Base-by-base conservation (phyloP, 2,888 invertebrate species). In the Pherbina coryleti region DNA sequence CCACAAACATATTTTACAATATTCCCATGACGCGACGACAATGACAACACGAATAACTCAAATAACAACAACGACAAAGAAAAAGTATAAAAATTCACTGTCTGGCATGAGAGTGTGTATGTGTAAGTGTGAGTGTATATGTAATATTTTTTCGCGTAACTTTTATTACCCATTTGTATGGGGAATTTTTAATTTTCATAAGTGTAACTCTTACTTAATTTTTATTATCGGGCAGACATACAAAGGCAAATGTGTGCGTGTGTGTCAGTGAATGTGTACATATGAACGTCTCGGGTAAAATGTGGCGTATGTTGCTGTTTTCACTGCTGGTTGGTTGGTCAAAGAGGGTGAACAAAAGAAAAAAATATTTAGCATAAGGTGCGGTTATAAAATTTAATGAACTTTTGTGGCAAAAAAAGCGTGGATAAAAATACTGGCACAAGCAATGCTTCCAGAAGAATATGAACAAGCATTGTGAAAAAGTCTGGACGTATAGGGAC, bases 101-200 rank as follows among this genome's bases (percentile, higher is more conserved):
- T n/a, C 17, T 67, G 5, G n/a, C 17, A 11, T 53, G 25, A 17
- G 28, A 5, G 17, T 22, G 4, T 34, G 17, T n/a, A 28, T 17
- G 22, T 19, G 51, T n/a, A 2, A 28, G 22, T 31, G 34, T n/a
- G 57, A 22, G 57, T 22, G 60, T 14, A 7, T 60, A n/a, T 64
- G 34, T 64, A 22, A n/a, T 37, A 22, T 67, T 19, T 67, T 37
- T 67, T 28, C 31, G n/a, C 14, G n/a, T 14, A 28, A 53, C 28
- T 71, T 71, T 57, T 72, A 37, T 57, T 37, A 19, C 67, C 69
- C 75, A 76, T 69, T 83, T 84, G 84, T 69, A 77, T 79, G 76
- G 81, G 81, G 85, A 84, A 84, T 83, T 85, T 85, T 85, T 85
- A 84, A 85, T 85, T 85, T 84, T 81, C 82, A 85, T 83, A 85